Percentiles rank a stretch among this genome's conserved stretches.
Conservation (phyloP, 2,113 vertebrate species). For the Oryzias melastigma region DNA sequence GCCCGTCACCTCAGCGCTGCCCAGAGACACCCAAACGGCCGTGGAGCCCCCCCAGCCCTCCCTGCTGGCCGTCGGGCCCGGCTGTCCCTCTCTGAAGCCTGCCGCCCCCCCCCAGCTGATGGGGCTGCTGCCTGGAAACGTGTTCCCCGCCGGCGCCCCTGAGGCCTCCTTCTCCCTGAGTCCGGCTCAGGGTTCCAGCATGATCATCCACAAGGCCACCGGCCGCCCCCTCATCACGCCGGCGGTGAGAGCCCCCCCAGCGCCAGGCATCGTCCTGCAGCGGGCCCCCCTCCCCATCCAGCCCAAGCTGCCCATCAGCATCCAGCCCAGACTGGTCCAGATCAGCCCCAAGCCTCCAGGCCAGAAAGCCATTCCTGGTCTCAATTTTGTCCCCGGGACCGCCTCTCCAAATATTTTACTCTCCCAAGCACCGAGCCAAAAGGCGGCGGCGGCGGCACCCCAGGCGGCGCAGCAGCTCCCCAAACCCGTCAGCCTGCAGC, state of each 20-base stretch:
- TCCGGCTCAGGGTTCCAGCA: slow-evolving; percentile 72
- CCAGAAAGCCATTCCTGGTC: slow-evolving; percentile 70
- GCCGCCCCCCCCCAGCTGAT: slow-evolving; percentile 76
- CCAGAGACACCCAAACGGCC: slow-evolving; percentile 77
- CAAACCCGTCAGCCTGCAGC: slow-evolving; percentile 77
- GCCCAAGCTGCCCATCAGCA: slow-evolving; percentile 79
- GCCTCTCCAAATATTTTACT: slow-evolving; percentile 73
- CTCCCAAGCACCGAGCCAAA: slow-evolving; percentile 63
- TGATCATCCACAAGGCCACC: slow-evolving; percentile 75
- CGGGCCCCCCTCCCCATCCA: slow-evolving; percentile 75
- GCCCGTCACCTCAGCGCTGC: slow-evolving; percentile 51
- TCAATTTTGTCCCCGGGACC: slow-evolving; percentile 72
- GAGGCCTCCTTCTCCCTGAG: slow-evolving; percentile 75
- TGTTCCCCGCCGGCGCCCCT: slow-evolving; percentile 73
- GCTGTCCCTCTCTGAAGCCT: slow-evolving; percentile 78
- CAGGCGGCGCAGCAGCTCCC: slow-evolving; percentile 52
- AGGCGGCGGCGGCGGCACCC: slow-evolving; percentile 36
- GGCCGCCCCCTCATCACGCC: slow-evolving; percentile 62
- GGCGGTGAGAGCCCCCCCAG: slow-evolving; percentile 54
- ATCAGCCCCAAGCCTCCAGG: slow-evolving; percentile 79
- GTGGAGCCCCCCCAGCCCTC: slow-evolving; percentile 81
- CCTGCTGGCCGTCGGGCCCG: slow-evolving; percentile 76
- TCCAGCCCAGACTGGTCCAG: slow-evolving; percentile 79
- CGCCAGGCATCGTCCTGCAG: slow-evolving; percentile 69
- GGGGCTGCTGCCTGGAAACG: slow-evolving; percentile 77